A percentile compares a stretch with the other conserved stretches of the same genome.
These are phyloP conservation scores for Ailurus styani DNA, from an alignment of 2,113 vertebrate genomes.

Conservation along the genomic window DNA sequence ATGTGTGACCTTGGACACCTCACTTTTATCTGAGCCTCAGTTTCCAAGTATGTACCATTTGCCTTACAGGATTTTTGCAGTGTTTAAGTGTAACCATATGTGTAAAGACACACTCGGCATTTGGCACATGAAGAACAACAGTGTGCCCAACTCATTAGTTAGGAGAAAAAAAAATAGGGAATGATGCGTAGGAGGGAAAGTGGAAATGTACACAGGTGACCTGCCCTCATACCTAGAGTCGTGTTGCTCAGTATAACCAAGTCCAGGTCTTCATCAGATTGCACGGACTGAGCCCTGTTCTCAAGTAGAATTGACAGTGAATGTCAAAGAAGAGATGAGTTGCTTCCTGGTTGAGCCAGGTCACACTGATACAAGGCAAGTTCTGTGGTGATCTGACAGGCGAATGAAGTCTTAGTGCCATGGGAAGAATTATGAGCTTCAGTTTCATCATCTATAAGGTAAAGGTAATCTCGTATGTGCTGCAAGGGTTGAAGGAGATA, in stretches of 20 bases:
- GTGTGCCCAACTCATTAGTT: not conserved
- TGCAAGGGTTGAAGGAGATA: not conserved
- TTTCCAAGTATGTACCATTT: not conserved
- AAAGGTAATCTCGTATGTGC: not conserved
- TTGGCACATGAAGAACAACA: not conserved
- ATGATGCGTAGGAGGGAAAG: not conserved
- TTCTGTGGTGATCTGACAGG: not conserved
- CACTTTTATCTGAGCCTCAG: not conserved
- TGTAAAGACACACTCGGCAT: not conserved
- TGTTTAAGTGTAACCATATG: not conserved
- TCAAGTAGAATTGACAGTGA: not conserved
- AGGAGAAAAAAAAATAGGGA: not conserved
- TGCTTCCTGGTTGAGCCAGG: not conserved
- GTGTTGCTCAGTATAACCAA: not conserved
- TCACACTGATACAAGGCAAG: not conserved
- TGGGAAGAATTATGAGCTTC: not conserved
- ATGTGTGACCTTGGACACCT: not conserved
- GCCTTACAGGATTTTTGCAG: not conserved
- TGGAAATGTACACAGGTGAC: not conserved
- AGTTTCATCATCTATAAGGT: not conserved
- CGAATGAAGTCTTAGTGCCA: not conserved
- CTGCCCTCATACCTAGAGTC: not conserved
- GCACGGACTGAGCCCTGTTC: not conserved
- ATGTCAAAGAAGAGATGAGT: not conserved
- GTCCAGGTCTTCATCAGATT: not conserved